Evolutionary conservation across 1,140 invertebrate genomes (phyloP), one percentile per base, ranked within the genome.

Genomic region (Hyphantria cunea): DNA sequence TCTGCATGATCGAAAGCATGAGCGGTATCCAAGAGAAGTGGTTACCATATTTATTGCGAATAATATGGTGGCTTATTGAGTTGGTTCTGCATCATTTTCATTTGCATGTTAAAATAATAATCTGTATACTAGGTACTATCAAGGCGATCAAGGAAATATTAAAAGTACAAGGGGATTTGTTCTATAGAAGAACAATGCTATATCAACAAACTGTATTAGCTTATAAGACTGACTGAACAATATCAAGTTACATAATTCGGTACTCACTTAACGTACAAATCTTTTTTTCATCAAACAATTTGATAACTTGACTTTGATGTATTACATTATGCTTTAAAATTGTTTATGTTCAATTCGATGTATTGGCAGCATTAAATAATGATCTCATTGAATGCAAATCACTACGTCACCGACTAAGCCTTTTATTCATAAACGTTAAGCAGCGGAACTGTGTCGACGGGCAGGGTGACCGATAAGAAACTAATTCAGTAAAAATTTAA

Each of bases 171-270:
- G 10, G 4, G 13, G 12, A 7, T 47, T 56, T 12, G 12, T 44
- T 11, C 13, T 45, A 56, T 12, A 25, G 17, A 56, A 45, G 32
- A 34, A 32, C 33, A 47, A 31, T 56, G 32, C 42, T 34, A 56
- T 47, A 56, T 33, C 32, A 25, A 15, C 14, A 56, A 25, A 25
- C 5, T 56, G 53, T 56, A 56, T 56, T 56, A 56, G 53, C 53
- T 56, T 33, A 56, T 45, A 56, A 56, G 53, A 56, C 53, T 56
- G 53, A 56, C 41, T 56, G 53, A 56, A 56, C 17, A 47, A 56
- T 56, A 56, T 56, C 53, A 56, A 53, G 41, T 41, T 56, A 56
- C 53, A 56, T 25, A 47, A 56, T 56, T 10, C 47, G 41, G 33
- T 56, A 56, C 41, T 45, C 15, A 56, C 13, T 47, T 33, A 45